Percentiles rank a stretch among this genome's conserved stretches.
These are phyloP conservation scores for Reticulitermes speratus DNA, from an alignment of 1,140 invertebrate genomes.

Conservation along the genomic window DNA sequence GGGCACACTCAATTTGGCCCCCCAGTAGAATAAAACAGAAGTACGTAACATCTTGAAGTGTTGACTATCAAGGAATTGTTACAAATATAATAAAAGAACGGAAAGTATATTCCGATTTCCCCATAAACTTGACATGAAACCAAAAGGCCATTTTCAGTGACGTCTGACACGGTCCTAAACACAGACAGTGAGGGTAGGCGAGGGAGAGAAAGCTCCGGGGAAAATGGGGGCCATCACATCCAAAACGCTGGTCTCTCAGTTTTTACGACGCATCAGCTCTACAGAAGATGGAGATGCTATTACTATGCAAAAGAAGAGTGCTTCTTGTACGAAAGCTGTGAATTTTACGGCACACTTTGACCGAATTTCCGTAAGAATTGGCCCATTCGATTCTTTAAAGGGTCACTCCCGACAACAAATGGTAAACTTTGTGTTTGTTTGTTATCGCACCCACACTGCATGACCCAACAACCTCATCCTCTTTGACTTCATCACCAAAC, in stretches of 20 bases:
- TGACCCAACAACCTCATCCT: too few relatives aligned
- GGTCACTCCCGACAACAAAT: constrained; percentile 8
- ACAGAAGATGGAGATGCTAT: not conserved
- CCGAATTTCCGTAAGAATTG: constrained; percentile 31
- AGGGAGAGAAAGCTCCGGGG: not conserved
- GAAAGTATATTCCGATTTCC: constrained; percentile 1
- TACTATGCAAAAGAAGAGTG: not conserved
- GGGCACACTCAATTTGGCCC: too few relatives aligned
- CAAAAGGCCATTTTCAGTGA: not conserved
- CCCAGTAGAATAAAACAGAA: too few relatives aligned
- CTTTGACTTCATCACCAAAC: too few relatives aligned
- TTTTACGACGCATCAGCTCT: constrained; percentile 1
- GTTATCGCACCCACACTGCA: not conserved
- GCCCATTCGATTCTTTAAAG: constrained; percentile 24
- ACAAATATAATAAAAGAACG: not conserved
- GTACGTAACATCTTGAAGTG: too few relatives aligned
- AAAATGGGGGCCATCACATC: not conserved
- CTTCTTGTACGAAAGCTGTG: not conserved
- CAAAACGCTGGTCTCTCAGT: not conserved
- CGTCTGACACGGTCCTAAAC: not conserved
- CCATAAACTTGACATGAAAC: constrained; percentile 7
- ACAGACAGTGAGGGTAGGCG: not conserved
- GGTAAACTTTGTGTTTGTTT: not conserved
- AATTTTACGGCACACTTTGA: constrained; percentile 25
- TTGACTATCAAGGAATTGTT: too few relatives aligned